Conservation (phyloP, 2,113 vertebrate species). For the Cavia porcellus region DNA sequence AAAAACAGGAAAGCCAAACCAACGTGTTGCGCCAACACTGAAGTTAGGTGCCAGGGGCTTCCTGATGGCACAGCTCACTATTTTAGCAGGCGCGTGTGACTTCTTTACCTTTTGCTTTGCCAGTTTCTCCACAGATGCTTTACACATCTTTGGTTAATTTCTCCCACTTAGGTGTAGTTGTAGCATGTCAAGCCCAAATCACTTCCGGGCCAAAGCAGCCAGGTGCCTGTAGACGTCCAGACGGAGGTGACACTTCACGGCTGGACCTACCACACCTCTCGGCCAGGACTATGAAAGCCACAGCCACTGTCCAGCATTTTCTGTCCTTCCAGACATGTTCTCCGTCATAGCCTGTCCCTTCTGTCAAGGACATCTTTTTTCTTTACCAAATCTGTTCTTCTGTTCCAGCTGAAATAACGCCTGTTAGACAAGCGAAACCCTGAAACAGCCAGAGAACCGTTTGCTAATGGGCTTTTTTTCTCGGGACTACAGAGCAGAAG, state of each 20-base stretch:
- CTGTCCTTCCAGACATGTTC: neutral
- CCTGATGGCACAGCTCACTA: accelerated
- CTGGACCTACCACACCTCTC: neutral
- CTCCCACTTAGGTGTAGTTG: neutral
- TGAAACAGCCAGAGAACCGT: neutral
- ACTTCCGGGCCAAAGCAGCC: neutral
- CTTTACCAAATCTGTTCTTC: neutral
- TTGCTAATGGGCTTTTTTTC: neutral
- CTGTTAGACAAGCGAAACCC: neutral
- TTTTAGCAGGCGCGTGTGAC: neutral
- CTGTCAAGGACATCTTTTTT: neutral
- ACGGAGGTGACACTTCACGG: neutral
- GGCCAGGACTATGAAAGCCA: neutral
- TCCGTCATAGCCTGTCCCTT: neutral
- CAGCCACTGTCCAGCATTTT: neutral
- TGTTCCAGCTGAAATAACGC: neutral
- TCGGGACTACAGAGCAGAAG: neutral
- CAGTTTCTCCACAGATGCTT: neutral
- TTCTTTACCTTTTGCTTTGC: neutral
- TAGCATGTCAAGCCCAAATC: neutral
- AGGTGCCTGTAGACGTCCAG: accelerated
- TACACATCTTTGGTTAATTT: neutral
- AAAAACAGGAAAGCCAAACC: neutral
- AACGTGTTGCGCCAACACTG: neutral
- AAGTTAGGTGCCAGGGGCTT: neutral